Evolutionary conservation across 2,113 vertebrate species (phyloP).

Genomic region (Heterotis niloticus): DNA sequence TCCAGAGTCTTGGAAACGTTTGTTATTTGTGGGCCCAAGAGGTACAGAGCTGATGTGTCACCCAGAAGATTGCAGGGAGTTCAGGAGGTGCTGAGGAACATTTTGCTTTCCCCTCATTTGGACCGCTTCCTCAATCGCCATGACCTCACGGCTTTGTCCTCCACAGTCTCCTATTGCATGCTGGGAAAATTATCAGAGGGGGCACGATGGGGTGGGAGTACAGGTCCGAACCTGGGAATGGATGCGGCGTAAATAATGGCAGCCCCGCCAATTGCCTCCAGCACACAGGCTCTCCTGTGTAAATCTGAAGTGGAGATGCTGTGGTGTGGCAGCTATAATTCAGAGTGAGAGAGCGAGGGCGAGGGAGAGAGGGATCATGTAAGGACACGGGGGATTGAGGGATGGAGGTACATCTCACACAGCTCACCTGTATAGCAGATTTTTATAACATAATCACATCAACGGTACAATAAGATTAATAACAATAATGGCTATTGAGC

Average conservation of each 20-base stretch:
- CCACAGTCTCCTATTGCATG: background rate
- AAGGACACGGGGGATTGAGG: too few species aligned
- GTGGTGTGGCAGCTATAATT: constrained; percentile 17
- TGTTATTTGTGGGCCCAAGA: too few species aligned
- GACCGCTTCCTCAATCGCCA: background rate
- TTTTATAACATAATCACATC: too few species aligned
- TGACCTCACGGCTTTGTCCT: background rate
- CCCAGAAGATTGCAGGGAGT: background rate
- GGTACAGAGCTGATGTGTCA: too few species aligned
- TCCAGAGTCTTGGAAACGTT: too few species aligned
- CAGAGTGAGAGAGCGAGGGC: background rate
- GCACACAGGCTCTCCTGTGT: background rate
- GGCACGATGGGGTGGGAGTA: too few species aligned
- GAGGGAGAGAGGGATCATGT: too few species aligned
- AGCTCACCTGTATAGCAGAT: too few species aligned
- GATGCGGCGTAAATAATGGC: constrained; percentile 6
- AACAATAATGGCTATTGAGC: too few species aligned
- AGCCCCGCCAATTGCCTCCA: background rate
- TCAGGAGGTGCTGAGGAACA: background rate
- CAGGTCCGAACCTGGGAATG: background rate
- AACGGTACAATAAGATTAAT: too few species aligned
- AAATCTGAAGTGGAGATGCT: constrained; percentile 10
- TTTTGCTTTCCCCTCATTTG: background rate
- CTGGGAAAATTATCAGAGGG: background rate
- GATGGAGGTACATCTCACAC: too few species aligned